A percentile compares a stretch with the other conserved stretches of the same genome.
Evolutionary conservation across 2,797 vertebrate genomes (phyloP).

Genomic region (Xiphophorus birchmanni): DNA sequence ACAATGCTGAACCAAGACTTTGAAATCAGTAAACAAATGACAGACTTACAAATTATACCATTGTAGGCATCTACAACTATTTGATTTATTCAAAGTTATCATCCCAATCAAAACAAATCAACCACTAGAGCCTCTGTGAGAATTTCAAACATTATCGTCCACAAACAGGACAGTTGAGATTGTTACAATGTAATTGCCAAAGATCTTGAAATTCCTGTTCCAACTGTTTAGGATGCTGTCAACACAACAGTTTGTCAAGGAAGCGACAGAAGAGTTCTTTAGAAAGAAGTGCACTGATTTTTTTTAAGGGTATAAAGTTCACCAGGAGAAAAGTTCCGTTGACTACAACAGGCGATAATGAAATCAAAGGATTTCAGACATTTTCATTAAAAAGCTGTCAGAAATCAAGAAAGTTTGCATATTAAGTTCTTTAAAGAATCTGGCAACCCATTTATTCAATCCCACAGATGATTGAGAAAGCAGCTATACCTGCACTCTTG

Average conservation of each 20-base stretch:
- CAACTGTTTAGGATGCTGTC: background rate
- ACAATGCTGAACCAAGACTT: background rate
- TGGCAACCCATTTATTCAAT: background rate
- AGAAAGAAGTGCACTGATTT: background rate
- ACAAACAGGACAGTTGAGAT: background rate
- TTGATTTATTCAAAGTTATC: background rate
- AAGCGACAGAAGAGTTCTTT: background rate
- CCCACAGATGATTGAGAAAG: background rate
- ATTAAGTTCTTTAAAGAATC: background rate
- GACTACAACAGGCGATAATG: background rate
- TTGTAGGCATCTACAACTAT: background rate
- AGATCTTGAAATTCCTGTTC: constrained; percentile 8
- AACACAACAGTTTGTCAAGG: background rate
- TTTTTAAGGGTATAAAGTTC: background rate
- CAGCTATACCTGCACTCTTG: background rate
- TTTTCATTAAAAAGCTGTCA: background rate
- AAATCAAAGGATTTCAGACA: background rate
- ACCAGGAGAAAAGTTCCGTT: background rate
- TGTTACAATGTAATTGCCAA: background rate
- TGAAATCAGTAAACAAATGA: background rate
- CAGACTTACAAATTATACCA: background rate
- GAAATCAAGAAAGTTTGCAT: background rate
- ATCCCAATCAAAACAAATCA: background rate
- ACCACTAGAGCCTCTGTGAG: background rate
- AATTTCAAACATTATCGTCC: background rate